Evolutionary conservation across 2,113 vertebrate species (phyloP).

Genomic region (Eubucco bourcierii): DNA sequence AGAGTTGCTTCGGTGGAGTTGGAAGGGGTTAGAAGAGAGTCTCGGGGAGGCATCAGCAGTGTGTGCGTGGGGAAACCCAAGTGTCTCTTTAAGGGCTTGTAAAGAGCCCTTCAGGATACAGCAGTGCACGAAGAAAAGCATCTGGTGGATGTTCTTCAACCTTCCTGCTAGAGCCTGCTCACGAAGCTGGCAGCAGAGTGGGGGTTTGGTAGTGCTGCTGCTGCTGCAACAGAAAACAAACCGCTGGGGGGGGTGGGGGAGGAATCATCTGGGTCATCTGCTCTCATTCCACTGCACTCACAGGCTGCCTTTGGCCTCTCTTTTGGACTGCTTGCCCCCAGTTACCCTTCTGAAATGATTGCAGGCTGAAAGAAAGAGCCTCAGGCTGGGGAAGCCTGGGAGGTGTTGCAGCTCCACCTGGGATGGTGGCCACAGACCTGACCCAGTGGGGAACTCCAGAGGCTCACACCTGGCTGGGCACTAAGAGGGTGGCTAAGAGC

Average conservation of each 20-base stretch:
- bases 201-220: neutral
- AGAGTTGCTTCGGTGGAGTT: neutral
- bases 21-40: neutral
- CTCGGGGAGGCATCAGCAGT: accelerated
- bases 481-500: neutral
- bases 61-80: neutral
- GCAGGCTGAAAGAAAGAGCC: neutral
- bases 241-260: neutral
- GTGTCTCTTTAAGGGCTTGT: neutral
- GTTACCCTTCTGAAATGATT: neutral
- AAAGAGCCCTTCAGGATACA: neutral
- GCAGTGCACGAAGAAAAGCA: neutral
- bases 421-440: neutral
- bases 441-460: neutral
- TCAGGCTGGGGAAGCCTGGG: neutral
- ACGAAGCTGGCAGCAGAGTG: neutral
- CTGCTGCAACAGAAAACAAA: neutral
- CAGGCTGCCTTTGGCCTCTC: neutral
- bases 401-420: neutral
- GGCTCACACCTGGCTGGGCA: neutral
- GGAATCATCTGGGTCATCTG: neutral
- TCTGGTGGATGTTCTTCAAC: neutral
- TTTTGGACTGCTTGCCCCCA: neutral
- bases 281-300: neutral
- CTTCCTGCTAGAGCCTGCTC: neutral